Conservation (phyloP, 2,888 invertebrate genomes). For the Chorisops tibialis region DNA sequence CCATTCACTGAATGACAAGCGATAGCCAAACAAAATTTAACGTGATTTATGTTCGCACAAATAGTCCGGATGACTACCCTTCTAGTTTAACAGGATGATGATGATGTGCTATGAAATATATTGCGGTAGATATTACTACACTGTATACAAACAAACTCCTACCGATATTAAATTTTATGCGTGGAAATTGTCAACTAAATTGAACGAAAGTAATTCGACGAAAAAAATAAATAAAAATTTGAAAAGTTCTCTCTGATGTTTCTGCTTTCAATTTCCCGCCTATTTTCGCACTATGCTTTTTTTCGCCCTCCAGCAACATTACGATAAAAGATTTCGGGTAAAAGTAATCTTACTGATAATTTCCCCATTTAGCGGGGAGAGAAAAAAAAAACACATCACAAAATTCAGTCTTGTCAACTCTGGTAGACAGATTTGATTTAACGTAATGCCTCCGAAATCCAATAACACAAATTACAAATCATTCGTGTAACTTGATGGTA, state of each 20-base stretch:
- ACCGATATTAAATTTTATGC: conserved; percentile 21
- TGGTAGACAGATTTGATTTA: conserved; percentile 29
- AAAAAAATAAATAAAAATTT: too few species aligned
- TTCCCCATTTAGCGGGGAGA: background rate
- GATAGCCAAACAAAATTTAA: conserved; percentile 17
- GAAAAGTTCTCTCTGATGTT: background rate
- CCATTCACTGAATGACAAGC: conserved; percentile 3
- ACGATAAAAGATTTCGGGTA: background rate
- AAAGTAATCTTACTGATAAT: conserved; percentile 6
- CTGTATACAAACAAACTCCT: background rate
- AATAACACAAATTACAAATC: background rate
- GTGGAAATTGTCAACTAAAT: conserved; percentile 30
- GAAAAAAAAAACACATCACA: too few species aligned
- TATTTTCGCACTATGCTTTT: conserved; percentile 14
- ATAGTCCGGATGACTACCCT: conserved; percentile 5
- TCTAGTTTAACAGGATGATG: background rate
- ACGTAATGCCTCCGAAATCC: conserved; percentile 11
- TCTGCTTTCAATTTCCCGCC: conserved; percentile 27
- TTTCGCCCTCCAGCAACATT: background rate
- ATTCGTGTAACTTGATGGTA: background rate
- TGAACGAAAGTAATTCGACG: conserved; percentile 29
- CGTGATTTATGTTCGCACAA: conserved; percentile 12
- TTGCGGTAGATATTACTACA: background rate
- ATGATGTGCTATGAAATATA: background rate
- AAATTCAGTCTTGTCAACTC: background rate